A percentile compares a stretch with the other conserved stretches of the same genome.
Conservation (phyloP, 1,140 invertebrate species). For the Neodiprion fabricii region DNA sequence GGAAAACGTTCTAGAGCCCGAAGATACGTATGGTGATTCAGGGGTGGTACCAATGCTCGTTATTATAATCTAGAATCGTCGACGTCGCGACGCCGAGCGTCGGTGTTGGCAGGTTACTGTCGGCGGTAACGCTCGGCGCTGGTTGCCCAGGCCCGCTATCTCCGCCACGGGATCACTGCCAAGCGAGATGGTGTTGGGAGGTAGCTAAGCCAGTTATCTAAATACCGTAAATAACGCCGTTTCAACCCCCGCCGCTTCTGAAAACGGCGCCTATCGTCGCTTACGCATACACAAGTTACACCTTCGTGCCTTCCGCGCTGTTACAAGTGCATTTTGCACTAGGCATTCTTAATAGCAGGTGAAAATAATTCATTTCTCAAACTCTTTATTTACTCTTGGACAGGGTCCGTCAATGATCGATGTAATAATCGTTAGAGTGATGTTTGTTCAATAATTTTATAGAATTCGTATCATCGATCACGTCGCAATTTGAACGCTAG, state of each 20-base stretch:
- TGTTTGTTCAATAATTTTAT: too few species aligned
- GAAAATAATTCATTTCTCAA: too few species aligned
- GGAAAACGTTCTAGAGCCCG: slow-evolving; percentile 22
- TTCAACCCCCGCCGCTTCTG: slow-evolving; percentile 23
- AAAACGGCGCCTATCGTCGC: too few species aligned
- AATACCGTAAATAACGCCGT: slow-evolving; percentile 58
- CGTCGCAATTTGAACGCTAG: too few species aligned
- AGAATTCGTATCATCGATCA: too few species aligned
- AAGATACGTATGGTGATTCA: slow-evolving; percentile 48
- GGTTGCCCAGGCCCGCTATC: slow-evolving; percentile 22
- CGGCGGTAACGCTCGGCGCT: not conserved
- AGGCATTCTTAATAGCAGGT: too few species aligned
- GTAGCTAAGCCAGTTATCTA: slow-evolving; percentile 59
- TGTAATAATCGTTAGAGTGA: too few species aligned
- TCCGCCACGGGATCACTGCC: slow-evolving; percentile 48
- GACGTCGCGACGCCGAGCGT: not conserved
- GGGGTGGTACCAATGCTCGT: slow-evolving; percentile 39
- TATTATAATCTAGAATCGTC: slow-evolving; percentile 47
- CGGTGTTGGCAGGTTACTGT: slow-evolving; percentile 24
- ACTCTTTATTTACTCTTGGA: too few species aligned
- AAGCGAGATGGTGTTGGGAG: slow-evolving; percentile 46
- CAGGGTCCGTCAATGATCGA: too few species aligned
- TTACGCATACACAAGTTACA: too few species aligned
- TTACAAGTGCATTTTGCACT: too few species aligned
- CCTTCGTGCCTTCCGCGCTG: too few species aligned